A percentile compares a stretch with the other conserved stretches of the same genome.
Evolutionary conservation across 2,888 invertebrate species (phyloP).

Genomic region (Thalpophila matura): DNA sequence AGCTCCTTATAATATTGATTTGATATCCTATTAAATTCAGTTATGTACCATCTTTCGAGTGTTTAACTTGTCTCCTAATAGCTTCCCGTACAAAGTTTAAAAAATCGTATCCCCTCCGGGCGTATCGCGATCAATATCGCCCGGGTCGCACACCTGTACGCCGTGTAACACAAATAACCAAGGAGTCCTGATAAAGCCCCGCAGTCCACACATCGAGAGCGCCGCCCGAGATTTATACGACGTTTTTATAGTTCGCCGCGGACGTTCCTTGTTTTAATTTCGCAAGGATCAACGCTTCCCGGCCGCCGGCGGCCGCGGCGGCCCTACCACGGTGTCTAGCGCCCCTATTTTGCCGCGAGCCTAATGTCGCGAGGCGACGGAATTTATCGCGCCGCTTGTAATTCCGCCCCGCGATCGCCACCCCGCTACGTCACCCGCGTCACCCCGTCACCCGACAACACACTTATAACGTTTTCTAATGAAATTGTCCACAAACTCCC

Average conservation of each 20-base stretch:
- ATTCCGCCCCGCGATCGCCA: slow-evolving; percentile 81
- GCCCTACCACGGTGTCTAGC: slow-evolving; percentile 65
- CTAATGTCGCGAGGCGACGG: slow-evolving; percentile 86
- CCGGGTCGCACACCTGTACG: slow-evolving; percentile 76
- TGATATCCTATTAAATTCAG: too few relatives aligned
- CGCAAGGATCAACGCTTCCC: slow-evolving; percentile 80
- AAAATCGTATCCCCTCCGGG: slow-evolving; percentile 61
- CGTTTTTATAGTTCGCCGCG: slow-evolving; percentile 85
- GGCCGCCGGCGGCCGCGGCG: slow-evolving; percentile 64
- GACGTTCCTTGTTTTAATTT: slow-evolving; percentile 89
- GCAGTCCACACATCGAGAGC: slow-evolving; percentile 81
- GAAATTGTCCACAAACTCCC: slow-evolving; percentile 90
- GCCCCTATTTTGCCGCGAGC: slow-evolving; percentile 81
- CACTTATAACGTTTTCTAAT: slow-evolving; percentile 90
- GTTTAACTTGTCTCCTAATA: too few relatives aligned
- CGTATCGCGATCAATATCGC: slow-evolving; percentile 75
- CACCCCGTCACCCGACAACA: slow-evolving; percentile 86
- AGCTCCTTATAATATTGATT: too few relatives aligned
- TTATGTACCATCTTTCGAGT: too few relatives aligned
- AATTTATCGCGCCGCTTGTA: slow-evolving; percentile 90
- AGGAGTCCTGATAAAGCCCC: slow-evolving; percentile 78
- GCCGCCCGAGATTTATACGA: slow-evolving; percentile 82
- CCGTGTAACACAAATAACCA: slow-evolving; percentile 80
- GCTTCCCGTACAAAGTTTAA: too few relatives aligned
- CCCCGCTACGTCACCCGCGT: slow-evolving; percentile 76